These are phyloP conservation scores for Nothobranchius kuhntae DNA, from an alignment of 2,113 vertebrate genomes.

Conservation along the genomic window DNA sequence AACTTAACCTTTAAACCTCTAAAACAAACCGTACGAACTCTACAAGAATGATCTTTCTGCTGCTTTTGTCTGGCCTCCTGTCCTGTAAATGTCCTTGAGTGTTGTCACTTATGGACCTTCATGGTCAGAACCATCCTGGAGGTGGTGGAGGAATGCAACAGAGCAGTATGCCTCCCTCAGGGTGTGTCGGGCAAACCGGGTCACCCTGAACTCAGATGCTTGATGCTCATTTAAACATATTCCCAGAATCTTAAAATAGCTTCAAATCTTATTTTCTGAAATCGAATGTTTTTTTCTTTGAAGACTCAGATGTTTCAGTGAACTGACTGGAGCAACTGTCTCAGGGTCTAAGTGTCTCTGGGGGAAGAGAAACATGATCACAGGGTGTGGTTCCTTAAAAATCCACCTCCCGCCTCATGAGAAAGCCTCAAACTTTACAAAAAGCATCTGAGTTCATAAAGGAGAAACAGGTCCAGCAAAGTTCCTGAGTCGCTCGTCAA, in stretches of 20 bases:
- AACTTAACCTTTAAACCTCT: too few species aligned
- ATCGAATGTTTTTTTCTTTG: too few species aligned
- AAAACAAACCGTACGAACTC: too few species aligned
- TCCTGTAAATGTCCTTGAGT: too few species aligned
- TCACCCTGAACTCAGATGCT: background rate
- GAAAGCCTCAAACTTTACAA: conserved; percentile 7
- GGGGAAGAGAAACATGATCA: too few species aligned
- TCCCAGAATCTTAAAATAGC: background rate
- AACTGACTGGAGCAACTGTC: background rate
- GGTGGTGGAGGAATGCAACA: conserved; percentile 62
- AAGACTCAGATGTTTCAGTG: too few species aligned
- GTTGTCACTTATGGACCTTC: background rate
- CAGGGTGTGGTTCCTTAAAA: too few species aligned
- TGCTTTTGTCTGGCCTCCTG: too few species aligned
- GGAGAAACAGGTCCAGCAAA: background rate
- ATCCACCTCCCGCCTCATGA: background rate
- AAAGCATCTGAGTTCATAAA: too few species aligned
- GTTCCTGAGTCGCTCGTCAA: background rate
- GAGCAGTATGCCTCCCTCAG: conserved; percentile 52
- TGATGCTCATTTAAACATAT: background rate
- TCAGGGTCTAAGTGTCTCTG: background rate
- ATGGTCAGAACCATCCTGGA: conserved; percentile 27
- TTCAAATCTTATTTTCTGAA: too few species aligned
- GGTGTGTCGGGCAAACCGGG: conserved; percentile 42
- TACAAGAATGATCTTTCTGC: too few species aligned